A percentile compares a stretch with the other conserved stretches of the same genome.
phyloP scores from a whole-genome alignment of 2,113 vertebrate species.

The Bubalus kerabau region DNA sequence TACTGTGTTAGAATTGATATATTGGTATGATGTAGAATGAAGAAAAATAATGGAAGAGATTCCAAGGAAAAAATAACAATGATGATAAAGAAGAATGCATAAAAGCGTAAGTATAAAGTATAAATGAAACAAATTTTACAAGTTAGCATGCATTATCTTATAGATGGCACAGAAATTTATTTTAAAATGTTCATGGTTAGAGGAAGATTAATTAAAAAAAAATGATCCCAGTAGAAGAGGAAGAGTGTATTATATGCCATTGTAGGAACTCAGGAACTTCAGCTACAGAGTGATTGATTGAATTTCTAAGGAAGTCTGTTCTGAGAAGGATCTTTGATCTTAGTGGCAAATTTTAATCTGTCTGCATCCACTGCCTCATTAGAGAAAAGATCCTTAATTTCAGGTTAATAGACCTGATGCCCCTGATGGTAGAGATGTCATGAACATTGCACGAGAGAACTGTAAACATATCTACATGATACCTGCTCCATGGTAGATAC shows the following conservation, averaged over 20 bases:
- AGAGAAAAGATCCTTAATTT: not conserved
- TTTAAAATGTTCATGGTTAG: not conserved
- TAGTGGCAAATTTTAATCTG: not conserved
- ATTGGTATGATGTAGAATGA: not conserved
- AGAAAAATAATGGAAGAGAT: not conserved
- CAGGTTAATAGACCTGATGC: too few relatives aligned
- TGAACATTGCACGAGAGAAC: accelerated
- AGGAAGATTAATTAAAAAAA: not conserved
- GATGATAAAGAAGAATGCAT: not conserved
- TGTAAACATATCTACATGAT: accelerated
- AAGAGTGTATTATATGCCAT: accelerated
- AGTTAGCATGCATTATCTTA: not conserved
- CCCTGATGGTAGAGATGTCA: accelerated
- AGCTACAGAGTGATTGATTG: accelerated
- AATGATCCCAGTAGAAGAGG: not conserved
- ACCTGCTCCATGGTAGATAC: accelerated
- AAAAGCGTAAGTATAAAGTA: not conserved
- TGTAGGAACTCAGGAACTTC: not conserved
- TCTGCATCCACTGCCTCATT: accelerated
- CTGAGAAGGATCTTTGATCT: not conserved
- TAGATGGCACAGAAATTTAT: too few relatives aligned
- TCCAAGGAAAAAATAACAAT: not conserved
- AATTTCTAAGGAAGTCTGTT: not conserved
- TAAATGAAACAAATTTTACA: not conserved
- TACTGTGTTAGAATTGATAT: not conserved